phyloP scores from a whole-genome alignment of 1,140 invertebrate genomes.

The Eupeodes corollae region DNA sequence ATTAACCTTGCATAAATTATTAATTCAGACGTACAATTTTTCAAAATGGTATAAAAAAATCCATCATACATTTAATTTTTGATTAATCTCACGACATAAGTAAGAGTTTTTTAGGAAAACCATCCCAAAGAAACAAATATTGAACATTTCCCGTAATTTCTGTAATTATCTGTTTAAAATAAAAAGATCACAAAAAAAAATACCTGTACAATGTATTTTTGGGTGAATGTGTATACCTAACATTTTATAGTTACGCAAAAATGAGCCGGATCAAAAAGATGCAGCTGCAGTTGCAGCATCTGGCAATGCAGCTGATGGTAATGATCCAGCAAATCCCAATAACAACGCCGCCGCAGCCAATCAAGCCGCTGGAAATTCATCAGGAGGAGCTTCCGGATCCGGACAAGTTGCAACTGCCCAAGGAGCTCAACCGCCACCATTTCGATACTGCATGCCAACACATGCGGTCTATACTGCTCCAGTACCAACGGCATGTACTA shows the following conservation, averaged over 20 bases:
- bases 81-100: too few relatives aligned
- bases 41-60: too few relatives aligned
- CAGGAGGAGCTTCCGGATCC: constrained; percentile 15
- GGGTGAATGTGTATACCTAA: not conserved
- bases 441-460: constrained; percentile 46
- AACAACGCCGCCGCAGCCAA: constrained; percentile 11
- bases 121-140: too few relatives aligned
- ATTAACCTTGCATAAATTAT: too few relatives aligned
- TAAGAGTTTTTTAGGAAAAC: too few relatives aligned
- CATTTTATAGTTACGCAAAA: constrained; percentile 29
- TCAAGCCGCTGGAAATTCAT: constrained; percentile 13
- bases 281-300: not conserved
- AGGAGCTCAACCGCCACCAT: constrained; percentile 33
- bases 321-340: not conserved
- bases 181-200: too few relatives aligned
- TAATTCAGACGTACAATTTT: too few relatives aligned
- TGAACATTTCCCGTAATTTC: too few relatives aligned
- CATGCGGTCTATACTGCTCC: constrained; percentile 44
- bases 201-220: too few relatives aligned
- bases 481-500: constrained; percentile 45
- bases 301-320: constrained; percentile 1
- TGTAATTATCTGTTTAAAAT: too few relatives aligned
- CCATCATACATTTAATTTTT: too few relatives aligned
- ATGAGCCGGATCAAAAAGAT: constrained; percentile 15
- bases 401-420: constrained; percentile 21